phyloP scores from a whole-genome alignment of 2,797 vertebrate species.

The Ctenosaura bakeri region DNA sequence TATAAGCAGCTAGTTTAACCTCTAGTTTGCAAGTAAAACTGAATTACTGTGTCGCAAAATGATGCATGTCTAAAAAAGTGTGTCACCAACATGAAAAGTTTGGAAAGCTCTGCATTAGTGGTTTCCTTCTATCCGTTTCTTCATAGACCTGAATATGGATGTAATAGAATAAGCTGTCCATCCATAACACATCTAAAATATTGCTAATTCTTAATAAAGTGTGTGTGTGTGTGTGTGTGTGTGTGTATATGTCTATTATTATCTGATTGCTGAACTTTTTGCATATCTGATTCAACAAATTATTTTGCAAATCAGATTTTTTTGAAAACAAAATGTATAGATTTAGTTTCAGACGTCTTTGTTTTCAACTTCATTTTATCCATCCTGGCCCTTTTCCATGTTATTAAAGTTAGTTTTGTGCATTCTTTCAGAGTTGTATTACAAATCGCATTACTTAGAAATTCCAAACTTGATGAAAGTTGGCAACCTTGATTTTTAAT shows the following conservation, averaged over 20 bases:
- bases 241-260: background rate
- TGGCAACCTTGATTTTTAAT: constrained; percentile 2
- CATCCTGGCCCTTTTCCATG: background rate
- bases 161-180: background rate
- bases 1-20: no score
- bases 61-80: no score
- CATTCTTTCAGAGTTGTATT: background rate
- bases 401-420: background rate
- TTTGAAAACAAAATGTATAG: background rate
- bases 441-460: background rate
- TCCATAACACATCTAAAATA: no score
- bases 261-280: background rate
- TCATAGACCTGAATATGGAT: background rate
- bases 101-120: background rate
- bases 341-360: background rate
- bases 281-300: background rate
- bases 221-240: no score
- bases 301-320: background rate
- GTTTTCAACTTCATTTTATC: background rate
- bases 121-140: background rate
- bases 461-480: background rate
- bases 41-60: no score
- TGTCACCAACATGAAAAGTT: no score
- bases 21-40: no score
- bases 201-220: background rate